Evolutionary conservation across 2,797 vertebrate species (phyloP), one percentile per base, ranked within the genome.

Genomic region (Merluccius polli): DNA sequence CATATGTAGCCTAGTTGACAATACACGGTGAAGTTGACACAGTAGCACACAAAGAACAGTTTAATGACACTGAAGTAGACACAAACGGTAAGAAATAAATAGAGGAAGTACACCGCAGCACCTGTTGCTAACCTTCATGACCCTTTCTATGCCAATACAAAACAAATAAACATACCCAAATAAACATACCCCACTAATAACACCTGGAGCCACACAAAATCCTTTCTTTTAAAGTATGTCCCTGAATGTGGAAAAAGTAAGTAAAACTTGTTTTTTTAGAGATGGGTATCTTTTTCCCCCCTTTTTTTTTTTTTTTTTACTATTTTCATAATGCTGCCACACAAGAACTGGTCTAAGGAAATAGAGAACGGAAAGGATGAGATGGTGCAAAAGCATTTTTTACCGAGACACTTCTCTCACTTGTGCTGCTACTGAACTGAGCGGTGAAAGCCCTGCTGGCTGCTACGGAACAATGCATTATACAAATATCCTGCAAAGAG

Each of bases 401-500:
- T 13, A 30, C 65, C 65, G 15, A 74, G 31, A 72, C 79, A 67
- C 77, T 82, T 68, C 33, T 10, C 31, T 3, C 44, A 65, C 35
- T 33, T 85, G 74, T 85, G 81, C 78, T 74, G 80, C 81, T 88
- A 87, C 81, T 85, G 77, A 78, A 81, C 81, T 83, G 84, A 87
- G 73, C 24, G 44, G 72, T 79, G 88, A 83, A 87, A 91, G 83
- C 80, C 82, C 82, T 80, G 83, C 86, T 65, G 76, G 82, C 81
- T 80, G 83, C 85, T 59, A 75, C 82, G 86, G 85, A 90, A 92
- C 89, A 88, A 90, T 88, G 85, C 87, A 84, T 90, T 88, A 91
- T 85, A 92, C 92, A 92, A 93, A 93, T 92, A 90, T 82, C 85
- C 82, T 84, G 89, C 83, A 59, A 81, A 84, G 85, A 87, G 89